Percentiles rank a stretch among this genome's conserved stretches.
Conservation (phyloP, 2,888 invertebrate species). For the Pseudanteris insignis region DNA sequence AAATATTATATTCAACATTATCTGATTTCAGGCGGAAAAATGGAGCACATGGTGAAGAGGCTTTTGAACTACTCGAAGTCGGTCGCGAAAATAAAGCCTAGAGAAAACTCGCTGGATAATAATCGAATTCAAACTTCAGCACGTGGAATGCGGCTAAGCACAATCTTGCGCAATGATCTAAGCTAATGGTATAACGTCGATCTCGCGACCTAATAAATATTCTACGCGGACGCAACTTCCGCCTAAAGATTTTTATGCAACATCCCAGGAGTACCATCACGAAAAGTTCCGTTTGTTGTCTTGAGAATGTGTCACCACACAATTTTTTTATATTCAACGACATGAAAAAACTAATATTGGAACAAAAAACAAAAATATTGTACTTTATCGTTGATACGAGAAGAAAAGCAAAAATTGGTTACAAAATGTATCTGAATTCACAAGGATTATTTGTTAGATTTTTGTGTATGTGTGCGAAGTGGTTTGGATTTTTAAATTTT, state of each 20-base stretch:
- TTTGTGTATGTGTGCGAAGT: too few relatives aligned
- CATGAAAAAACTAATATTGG: too few relatives aligned
- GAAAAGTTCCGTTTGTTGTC: too few relatives aligned
- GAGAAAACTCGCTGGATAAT: constrained; percentile 28
- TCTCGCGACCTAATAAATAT: constrained; percentile 28
- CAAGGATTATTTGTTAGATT: too few relatives aligned
- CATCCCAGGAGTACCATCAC: too few relatives aligned
- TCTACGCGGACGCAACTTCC: constrained; percentile 5
- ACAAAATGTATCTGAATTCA: too few relatives aligned
- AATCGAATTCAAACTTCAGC: constrained; percentile 38
- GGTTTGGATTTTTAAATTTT: too few relatives aligned
- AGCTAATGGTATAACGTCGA: constrained; percentile 27
- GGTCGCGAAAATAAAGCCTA: constrained; percentile 34
- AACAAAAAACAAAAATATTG: too few relatives aligned
- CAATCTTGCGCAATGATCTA: constrained; percentile 31
- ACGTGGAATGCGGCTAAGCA: constrained; percentile 33
- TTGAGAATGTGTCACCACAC: too few relatives aligned
- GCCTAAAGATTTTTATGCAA: constrained; percentile 2
- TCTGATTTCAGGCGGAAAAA: constrained; percentile 30
- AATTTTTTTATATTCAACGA: too few relatives aligned
- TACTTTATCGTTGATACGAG: background rate
- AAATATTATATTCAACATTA: constrained; percentile 20
- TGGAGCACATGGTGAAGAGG: constrained; percentile 19
- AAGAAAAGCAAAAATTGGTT: background rate
- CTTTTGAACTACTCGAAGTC: constrained; percentile 31